Evolutionary conservation across 1,140 invertebrate species (phyloP).

Genomic region (Panagrolaimus sp.): DNA sequence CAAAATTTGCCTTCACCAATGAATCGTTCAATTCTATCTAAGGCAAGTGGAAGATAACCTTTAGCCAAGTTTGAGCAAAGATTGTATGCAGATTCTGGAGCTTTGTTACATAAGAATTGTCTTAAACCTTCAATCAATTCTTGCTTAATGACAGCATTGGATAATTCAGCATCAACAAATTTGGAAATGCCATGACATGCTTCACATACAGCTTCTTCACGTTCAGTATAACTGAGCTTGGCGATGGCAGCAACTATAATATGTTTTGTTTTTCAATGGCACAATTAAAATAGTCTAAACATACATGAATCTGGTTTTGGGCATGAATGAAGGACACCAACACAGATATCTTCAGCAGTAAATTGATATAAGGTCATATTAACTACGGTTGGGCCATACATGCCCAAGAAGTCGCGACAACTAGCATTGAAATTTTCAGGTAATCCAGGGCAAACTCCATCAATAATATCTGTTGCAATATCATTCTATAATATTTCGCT

Average conservation of each 20-base stretch:
- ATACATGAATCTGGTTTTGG: conserved; percentile 15
- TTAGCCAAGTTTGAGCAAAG: background rate
- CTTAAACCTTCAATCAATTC: conserved; percentile 9
- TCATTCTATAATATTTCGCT: conserved; percentile 14
- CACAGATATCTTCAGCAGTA: conserved; percentile 20
- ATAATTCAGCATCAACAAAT: conserved; percentile 11
- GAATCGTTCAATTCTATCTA: background rate
- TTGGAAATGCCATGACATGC: conserved; percentile 9
- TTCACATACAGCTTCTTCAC: background rate
- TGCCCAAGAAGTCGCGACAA: conserved; percentile 26
- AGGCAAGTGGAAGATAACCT: conserved; percentile 7
- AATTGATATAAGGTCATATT: conserved; percentile 31
- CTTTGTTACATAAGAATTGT: background rate
- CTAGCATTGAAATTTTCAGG: conserved; percentile 14
- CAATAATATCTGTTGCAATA: conserved; percentile 23
- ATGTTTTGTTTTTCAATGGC: too few relatives aligned
- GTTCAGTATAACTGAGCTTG: background rate
- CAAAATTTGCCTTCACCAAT: background rate
- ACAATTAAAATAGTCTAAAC: too few relatives aligned
- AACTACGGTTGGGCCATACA: conserved; percentile 29
- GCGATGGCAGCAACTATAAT: background rate
- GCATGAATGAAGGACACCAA: conserved; percentile 17
- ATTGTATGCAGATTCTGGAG: background rate
- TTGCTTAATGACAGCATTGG: background rate
- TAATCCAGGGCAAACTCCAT: conserved; percentile 23